Evolutionary conservation across 2,113 vertebrate genomes (phyloP), one percentile per base, ranked within the genome.

Genomic region (Rhinogobius similis): DNA sequence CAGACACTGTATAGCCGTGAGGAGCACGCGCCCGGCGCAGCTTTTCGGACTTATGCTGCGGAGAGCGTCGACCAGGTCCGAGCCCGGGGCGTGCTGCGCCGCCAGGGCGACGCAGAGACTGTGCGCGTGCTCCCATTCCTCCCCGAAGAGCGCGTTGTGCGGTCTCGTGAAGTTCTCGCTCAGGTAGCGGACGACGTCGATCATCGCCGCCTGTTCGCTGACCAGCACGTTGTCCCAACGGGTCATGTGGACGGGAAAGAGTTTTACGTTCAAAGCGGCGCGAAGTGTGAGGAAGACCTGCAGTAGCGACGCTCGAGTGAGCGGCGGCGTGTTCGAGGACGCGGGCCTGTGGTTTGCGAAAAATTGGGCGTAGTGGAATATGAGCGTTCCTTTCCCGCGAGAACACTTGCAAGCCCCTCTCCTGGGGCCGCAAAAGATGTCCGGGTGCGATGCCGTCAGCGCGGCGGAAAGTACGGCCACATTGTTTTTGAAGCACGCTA

Each of bases 361-460:
- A 29, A 66, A 50, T 16, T 50, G 43, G 0, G 64, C 44, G 5
- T 66, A 66, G 6, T 66, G 26, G 64, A 66, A 66, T 1, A 65
- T 32, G 24, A 50, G 48, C 3, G 44, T 1, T 1, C 26, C 24
- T 2, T 10, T 24, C 13, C 63, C 0, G 0, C 14, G 24, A 5
- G 63, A 65, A 8, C 16, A 66, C 43, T 20, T 66, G 27, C 26
- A 66, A 18, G 32, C 2, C 1, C 44, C 26, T 8, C 32, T 3
- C 13, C 44, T 5, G 18, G 64, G 24, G 4, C 64, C 44, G 0
- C 24, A 14, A 13, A 66, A 66, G 6, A 66, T n/a, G 5, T 12
- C 43, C 6, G 44, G 64, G 44, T 50, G 18, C 43, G 13, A 27
- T 13, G 5, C 10, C 16, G 43, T 66, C 13, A 66, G 10, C 1